Evolutionary conservation across 2,797 vertebrate genomes (phyloP).

Genomic region (Siniperca scherzeri): DNA sequence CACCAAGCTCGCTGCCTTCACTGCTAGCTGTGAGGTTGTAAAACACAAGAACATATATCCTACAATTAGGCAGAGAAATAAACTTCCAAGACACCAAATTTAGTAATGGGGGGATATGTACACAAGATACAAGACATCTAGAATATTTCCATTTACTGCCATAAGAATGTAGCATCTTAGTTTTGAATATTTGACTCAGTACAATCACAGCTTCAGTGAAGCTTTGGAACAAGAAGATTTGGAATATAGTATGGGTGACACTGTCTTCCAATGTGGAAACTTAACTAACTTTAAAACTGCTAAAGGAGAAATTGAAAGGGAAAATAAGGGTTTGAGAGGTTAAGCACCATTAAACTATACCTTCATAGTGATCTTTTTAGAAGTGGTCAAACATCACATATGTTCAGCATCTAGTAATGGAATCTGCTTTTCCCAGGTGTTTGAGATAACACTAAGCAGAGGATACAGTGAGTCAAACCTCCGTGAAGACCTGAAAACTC

Average conservation of each 20-base stretch:
- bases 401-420: not conserved
- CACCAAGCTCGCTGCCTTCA: conserved; percentile 91
- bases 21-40: conserved; percentile 93
- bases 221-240: not conserved
- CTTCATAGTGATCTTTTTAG: not conserved
- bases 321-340: not conserved
- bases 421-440: conserved; percentile 85
- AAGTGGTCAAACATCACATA: conserved; percentile 4
- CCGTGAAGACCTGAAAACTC: conserved; percentile 92
- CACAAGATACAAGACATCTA: not conserved
- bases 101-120: not conserved
- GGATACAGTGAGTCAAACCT: conserved; percentile 93
- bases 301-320: not conserved
- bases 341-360: conserved; percentile 1
- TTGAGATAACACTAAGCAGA: conserved; percentile 93
- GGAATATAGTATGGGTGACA: not conserved
- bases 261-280: not conserved
- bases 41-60: conserved; percentile 6
- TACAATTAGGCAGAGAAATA: conserved; percentile 6
- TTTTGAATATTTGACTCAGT: not conserved
- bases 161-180: not conserved
- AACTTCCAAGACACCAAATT: not conserved
- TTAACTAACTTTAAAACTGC: conserved; percentile 12
- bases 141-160: not conserved
- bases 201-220: not conserved